These are phyloP conservation scores for Liparis tanakae DNA, from an alignment of 2,797 vertebrate genomes.

Conservation along the genomic window DNA sequence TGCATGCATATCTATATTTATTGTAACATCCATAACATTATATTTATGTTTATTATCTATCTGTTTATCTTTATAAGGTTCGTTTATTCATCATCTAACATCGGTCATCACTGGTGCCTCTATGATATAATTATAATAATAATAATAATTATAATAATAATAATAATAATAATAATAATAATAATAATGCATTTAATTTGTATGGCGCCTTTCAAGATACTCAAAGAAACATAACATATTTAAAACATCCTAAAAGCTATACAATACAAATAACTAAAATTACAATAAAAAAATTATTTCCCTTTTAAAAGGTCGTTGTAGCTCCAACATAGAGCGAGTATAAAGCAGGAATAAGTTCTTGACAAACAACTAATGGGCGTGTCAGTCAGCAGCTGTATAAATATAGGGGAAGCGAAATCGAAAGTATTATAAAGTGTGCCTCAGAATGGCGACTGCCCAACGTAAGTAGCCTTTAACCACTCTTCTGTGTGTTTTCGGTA, in stretches of 20 bases:
- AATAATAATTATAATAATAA: no score
- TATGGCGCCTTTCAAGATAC: no score
- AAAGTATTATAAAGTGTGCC: background rate
- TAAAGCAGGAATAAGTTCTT: background rate
- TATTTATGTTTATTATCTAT: background rate
- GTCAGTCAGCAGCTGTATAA: background rate
- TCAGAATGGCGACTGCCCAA: constrained; percentile 8
- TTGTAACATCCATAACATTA: background rate
- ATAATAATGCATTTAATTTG: no score
- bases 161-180: no score
- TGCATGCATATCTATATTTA: background rate
- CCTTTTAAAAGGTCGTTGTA: background rate
- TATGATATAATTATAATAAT: no score
- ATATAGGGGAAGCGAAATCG: background rate
- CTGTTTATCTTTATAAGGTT: background rate
- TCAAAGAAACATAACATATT: no score
- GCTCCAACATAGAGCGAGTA: background rate
- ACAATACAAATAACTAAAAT: no score
- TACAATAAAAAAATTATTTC: no score
- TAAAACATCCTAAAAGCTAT: no score
- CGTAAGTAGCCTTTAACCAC: background rate
- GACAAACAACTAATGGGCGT: background rate
- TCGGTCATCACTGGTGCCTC: background rate
- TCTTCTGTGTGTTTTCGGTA: background rate
- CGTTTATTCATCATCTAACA: background rate